phyloP scores from a whole-genome alignment of 1,140 invertebrate species.

The Coptotermes formosanus region DNA sequence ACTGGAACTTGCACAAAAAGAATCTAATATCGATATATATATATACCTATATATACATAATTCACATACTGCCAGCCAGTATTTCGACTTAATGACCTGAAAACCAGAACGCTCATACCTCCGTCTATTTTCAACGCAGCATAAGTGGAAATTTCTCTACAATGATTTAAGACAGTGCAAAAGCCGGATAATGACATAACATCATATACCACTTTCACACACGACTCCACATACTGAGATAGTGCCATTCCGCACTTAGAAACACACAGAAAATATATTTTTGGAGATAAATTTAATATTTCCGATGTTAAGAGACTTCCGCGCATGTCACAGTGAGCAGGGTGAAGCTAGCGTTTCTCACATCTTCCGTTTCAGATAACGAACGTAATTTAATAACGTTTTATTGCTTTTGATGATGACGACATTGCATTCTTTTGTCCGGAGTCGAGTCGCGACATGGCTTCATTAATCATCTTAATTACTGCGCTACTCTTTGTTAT shows the following conservation, averaged over 20 bases:
- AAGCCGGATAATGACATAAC: too few species aligned
- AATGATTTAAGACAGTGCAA: too few species aligned
- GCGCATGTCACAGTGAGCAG: not conserved
- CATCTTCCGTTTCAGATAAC: not conserved
- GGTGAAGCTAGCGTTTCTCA: too few species aligned
- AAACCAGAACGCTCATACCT: too few species aligned
- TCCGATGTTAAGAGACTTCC: not conserved
- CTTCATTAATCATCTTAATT: conserved; percentile 17
- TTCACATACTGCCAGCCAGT: too few species aligned
- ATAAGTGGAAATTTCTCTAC: too few species aligned
- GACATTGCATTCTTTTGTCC: not conserved
- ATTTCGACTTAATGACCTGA: too few species aligned
- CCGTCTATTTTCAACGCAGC: too few species aligned
- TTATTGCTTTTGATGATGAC: conserved; percentile 3
- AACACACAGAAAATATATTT: not conserved
- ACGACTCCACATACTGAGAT: not conserved
- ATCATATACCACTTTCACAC: not conserved
- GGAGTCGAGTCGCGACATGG: not conserved
- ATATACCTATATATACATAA: too few species aligned
- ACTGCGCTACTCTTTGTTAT: not conserved
- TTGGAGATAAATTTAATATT: not conserved
- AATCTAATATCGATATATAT: too few species aligned
- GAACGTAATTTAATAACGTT: conserved; percentile 5
- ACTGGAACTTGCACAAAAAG: too few species aligned
- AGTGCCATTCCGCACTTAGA: not conserved